Evolutionary conservation across 2,113 vertebrate genomes (phyloP).

Genomic region (Alligator mississippiensis): DNA sequence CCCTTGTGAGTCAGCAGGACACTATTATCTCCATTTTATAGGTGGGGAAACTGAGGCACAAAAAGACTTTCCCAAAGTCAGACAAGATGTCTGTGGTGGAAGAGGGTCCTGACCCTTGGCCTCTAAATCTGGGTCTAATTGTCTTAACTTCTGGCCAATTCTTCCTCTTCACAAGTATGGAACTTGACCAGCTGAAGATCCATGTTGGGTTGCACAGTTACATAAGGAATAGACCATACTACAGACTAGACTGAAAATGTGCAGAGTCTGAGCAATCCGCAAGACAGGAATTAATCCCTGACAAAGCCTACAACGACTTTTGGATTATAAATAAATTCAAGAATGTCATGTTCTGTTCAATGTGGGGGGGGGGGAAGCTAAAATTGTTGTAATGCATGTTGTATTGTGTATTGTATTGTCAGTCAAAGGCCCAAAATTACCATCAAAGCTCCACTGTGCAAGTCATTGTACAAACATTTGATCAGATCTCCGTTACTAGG

Average conservation of each 20-base stretch:
- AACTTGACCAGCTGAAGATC: rapidly evolving
- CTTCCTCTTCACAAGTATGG: rapidly evolving
- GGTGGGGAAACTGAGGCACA: rapidly evolving
- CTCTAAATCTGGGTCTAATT: background rate
- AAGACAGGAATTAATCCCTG: slow-evolving; percentile 5
- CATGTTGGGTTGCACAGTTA: background rate
- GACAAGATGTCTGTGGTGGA: background rate
- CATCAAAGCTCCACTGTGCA: background rate
- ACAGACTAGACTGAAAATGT: background rate
- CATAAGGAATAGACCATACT: background rate
- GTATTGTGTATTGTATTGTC: too few relatives aligned
- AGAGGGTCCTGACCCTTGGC: background rate
- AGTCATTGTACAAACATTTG: background rate
- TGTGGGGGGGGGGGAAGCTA: background rate
- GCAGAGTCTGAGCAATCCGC: background rate
- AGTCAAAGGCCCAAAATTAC: background rate
- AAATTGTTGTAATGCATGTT: background rate
- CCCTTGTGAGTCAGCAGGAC: background rate
- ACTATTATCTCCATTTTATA: background rate
- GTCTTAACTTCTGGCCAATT: background rate
- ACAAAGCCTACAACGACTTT: background rate
- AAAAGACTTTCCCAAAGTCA: background rate
- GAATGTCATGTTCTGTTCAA: background rate
- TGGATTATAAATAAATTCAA: background rate
- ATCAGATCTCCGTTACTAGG: background rate